Evolutionary conservation across 2,888 invertebrate species (phyloP).

Genomic region (Dryobotodes eremita): DNA sequence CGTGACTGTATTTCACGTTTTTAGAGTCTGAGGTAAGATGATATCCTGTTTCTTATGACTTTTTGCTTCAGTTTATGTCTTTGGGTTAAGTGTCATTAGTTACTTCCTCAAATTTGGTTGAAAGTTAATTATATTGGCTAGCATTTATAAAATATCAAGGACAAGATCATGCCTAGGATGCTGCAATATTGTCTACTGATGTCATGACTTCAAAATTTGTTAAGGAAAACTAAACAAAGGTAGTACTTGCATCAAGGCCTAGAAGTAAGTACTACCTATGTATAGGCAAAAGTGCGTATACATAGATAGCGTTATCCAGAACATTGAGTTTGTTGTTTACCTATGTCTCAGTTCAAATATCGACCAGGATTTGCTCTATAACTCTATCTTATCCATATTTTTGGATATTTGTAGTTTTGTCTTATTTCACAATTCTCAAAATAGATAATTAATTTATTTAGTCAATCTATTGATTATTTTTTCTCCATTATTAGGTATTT

Average conservation of each 20-base stretch:
- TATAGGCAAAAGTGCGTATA: neutral
- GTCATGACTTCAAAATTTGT: neutral
- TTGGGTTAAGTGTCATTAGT: neutral
- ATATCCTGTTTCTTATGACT: constrained; percentile 42
- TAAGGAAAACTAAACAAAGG: constrained; percentile 1
- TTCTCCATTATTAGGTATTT: neutral
- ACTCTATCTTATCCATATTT: neutral
- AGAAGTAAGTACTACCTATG: neutral
- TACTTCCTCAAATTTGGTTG: neutral
- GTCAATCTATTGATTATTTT: constrained; percentile 1
- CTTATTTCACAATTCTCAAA: neutral
- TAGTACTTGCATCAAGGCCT: neutral
- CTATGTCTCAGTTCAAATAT: neutral
- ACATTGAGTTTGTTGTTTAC: neutral
- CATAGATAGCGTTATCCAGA: neutral
- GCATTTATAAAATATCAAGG: neutral
- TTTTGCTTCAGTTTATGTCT: constrained; percentile 12
- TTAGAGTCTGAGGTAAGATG: constrained; percentile 14
- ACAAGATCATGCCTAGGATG: neutral
- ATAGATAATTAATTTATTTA: neutral
- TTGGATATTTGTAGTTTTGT: neutral
- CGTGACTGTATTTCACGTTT: constrained; percentile 48
- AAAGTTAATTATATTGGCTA: neutral
- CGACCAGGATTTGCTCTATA: neutral
- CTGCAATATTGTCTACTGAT: neutral